Conservation (phyloP, 2,113 vertebrate genomes). For the Gobiocypris rarus region DNA sequence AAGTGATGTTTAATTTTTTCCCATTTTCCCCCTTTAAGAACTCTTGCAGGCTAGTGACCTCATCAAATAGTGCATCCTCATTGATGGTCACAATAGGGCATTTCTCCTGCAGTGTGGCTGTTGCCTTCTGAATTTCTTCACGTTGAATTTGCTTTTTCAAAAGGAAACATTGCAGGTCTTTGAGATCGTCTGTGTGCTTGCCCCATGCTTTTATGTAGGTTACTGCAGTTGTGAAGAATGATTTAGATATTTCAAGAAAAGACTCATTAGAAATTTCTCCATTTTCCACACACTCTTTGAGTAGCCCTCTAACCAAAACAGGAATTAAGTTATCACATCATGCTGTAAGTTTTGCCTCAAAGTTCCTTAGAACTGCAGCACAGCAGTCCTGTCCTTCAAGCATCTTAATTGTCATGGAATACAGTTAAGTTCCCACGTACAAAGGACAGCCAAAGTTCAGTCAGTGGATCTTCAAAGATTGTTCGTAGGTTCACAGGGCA, state of each 20-base stretch:
- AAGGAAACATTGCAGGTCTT: background rate
- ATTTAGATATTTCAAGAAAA: background rate
- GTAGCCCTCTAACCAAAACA: background rate
- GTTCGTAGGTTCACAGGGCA: background rate
- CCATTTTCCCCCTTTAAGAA: background rate
- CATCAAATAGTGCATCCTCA: background rate
- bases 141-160: background rate
- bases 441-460: slow-evolving; percentile 7
- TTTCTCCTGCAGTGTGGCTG: background rate
- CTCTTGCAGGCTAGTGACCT: background rate
- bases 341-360: background rate
- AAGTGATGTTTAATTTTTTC: background rate
- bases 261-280: background rate
- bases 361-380: background rate
- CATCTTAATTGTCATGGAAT: background rate
- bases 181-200: background rate
- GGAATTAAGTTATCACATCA: background rate
- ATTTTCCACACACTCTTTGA: background rate
- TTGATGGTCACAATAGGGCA: background rate
- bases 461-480: background rate
- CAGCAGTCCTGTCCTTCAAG: background rate
- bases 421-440: background rate
- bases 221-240: background rate
- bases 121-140: background rate
- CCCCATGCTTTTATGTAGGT: background rate